Base-by-base conservation (phyloP, 2,888 invertebrate genomes). In the Yponomeuta sedellus region DNA sequence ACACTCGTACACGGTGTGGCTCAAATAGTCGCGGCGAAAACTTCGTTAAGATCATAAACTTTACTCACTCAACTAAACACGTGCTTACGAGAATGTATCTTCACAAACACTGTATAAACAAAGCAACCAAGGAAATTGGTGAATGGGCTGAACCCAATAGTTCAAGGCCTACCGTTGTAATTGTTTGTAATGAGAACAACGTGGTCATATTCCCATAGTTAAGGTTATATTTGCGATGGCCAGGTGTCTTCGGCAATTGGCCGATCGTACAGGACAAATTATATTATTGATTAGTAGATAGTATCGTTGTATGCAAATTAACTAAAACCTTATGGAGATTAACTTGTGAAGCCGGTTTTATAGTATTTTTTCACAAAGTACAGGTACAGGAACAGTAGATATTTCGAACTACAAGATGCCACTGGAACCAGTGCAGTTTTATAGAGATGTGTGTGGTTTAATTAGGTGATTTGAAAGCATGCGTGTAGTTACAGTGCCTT, bases 81-180 rank as follows among this genome's bases (percentile, higher is more conserved):
- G 12, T 52, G n/a, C n/a, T n/a, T n/a, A 52, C 16, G 16, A 52
- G 12, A 52, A 52, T 52, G 44, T 52, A 52, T 52, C 44, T 16
- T 52, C 44, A 16, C 16, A 52, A 52, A 52, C 16, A 19, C 20
- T 10, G 12, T 8, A 8, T 20, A 20, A 20, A 59, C 10, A 59
- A 12, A 20, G 2, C n/a, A 8, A 20, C 59, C 19, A 59, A 59
- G 20, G 10, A 22, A 59, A 22, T 59, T 59, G 12, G 59, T 59
- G 59, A 59, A 59, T 59, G 59, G 20, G 59, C 10, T 22, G 34
- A 8, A 34, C 34, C 20, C 22, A 12, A 20, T 20, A 20, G 59
- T 20, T 59, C 59, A 59, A 20, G 59, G 59, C 12, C 59, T 59
- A 59, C 59, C 59, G 59, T 16, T 16, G 12, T 52, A 16, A 52